Percentiles rank a stretch among this genome's conserved stretches.
phyloP scores from a whole-genome alignment of 2,888 invertebrate species.

The Caprella mutica region DNA sequence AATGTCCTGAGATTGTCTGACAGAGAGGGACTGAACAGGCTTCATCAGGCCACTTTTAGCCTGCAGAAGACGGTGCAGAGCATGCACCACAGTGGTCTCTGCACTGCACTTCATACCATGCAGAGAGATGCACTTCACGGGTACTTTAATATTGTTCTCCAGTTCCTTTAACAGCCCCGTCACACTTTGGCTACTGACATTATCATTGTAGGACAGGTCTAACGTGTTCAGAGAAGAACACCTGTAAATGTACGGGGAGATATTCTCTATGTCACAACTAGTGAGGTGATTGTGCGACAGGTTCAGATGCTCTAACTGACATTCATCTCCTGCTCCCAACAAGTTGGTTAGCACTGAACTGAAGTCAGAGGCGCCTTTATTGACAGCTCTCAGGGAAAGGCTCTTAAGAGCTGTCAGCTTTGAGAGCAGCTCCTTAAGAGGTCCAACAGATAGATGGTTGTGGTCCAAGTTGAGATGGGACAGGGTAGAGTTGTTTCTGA shows the following conservation, averaged over 20 bases:
- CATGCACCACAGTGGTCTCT: neutral
- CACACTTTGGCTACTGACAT: slow-evolving; percentile 7
- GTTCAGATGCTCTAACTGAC: slow-evolving; percentile 18
- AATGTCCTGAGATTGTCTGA: neutral
- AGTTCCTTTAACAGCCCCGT: slow-evolving; percentile 18
- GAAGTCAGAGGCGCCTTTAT: neutral
- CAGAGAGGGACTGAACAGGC: neutral
- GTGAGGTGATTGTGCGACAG: slow-evolving; percentile 15
- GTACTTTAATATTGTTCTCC: slow-evolving; percentile 14
- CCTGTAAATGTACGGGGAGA: slow-evolving; percentile 23
- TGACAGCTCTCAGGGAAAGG: slow-evolving; percentile 17
- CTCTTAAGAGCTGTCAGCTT: slow-evolving; percentile 14
- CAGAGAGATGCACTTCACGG: slow-evolving; percentile 17
- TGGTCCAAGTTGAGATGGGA: neutral
- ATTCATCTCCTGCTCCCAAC: slow-evolving; percentile 23
- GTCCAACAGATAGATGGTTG: neutral
- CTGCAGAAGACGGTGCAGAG: neutral
- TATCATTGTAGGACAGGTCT: slow-evolving; percentile 17
- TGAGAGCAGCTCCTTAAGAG: slow-evolving; percentile 12
- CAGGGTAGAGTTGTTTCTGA: neutral
- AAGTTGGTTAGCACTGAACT: slow-evolving; percentile 14
- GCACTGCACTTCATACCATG: slow-evolving; percentile 18
- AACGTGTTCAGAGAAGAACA: slow-evolving; percentile 17
- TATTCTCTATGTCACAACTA: slow-evolving; percentile 18
- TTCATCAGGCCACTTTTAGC: neutral